Base-by-base conservation (phyloP, 2,888 invertebrate species). In the Pseudoips prasinana region DNA sequence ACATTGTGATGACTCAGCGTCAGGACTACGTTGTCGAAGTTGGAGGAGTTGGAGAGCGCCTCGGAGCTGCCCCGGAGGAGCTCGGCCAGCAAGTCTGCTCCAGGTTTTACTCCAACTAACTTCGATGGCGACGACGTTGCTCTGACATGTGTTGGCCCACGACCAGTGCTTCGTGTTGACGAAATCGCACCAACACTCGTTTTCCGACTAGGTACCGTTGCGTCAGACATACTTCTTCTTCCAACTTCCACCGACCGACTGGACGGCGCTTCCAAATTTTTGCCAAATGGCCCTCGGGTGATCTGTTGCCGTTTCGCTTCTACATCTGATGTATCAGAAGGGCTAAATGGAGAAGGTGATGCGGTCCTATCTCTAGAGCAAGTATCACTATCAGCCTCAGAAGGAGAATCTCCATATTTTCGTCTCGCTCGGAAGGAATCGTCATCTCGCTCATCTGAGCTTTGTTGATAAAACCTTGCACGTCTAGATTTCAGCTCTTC, bases 71-170 rank as follows among this genome's bases (percentile, higher is more conserved):
- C 95, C 48, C 94, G 91, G 26, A 95, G 90, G 42, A 95, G 83
- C 71, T 95, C 94, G 25, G 94, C 94, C 40, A 95, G 86, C 40
- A 95, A 82, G 67, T 95, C 94, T 1, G 75, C 79, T 11, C 82
- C 84, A 3, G 86, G 80, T 41, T 82, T 79, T 33, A 85, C 85
- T 41, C 92, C 92, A 62, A 93, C 93, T 48, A 95, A 86, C 73
- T 95, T 94, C 8, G 94, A 94, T 18, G 95, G 95, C 53, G 94
- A 94, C 5, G 94, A 95, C 8, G 94, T 94, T 3, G 94, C 94
- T 53, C 95, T 81, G 52, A 94, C 94, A 74, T 95, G 95, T 10
- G 90, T 84, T 1, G 91, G 87, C 31, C 86, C 90, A 49, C 89
- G 87, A 58, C 87, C 74, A 37, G 82, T 78, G 3, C 67, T 65